Evolutionary conservation across 2,113 vertebrate species (phyloP).

Genomic region (Corythaeola cristata): DNA sequence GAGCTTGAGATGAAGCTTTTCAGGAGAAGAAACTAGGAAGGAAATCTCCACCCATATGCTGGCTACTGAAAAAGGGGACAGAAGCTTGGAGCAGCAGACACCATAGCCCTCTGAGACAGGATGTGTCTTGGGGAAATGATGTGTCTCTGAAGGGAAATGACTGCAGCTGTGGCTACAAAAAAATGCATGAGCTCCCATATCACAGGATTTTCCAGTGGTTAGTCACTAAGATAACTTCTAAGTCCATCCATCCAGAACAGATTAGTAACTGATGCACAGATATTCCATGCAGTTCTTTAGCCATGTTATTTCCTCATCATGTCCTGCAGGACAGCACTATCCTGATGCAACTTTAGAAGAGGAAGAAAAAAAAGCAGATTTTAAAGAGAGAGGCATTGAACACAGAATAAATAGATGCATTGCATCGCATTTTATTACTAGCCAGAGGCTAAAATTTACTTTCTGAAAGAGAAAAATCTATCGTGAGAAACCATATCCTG

Average conservation of each 20-base stretch:
- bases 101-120: slow-evolving; percentile 72
- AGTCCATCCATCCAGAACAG: slow-evolving; percentile 70
- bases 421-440: background rate
- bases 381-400: background rate
- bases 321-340: background rate
- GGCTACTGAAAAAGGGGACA: slow-evolving; percentile 23
- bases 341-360: background rate
- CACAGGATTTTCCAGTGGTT: slow-evolving; percentile 74
- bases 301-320: background rate
- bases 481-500: background rate
- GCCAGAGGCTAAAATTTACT: background rate
- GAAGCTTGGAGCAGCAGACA: slow-evolving; percentile 52
- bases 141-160: slow-evolving; percentile 76
- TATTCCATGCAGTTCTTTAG: slow-evolving; percentile 24
- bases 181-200: slow-evolving; percentile 56
- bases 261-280: slow-evolving; percentile 71
- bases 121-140: slow-evolving; percentile 74
- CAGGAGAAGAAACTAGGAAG: slow-evolving; percentile 70
- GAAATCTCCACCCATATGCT: slow-evolving; percentile 68
- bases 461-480: background rate
- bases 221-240: slow-evolving; percentile 76
- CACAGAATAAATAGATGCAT: background rate
- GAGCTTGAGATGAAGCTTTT: slow-evolving; percentile 61
- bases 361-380: background rate
- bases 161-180: slow-evolving; percentile 63